Base-by-base conservation (phyloP, 1,140 invertebrate genomes). In the Zaprionus ornatus region DNA sequence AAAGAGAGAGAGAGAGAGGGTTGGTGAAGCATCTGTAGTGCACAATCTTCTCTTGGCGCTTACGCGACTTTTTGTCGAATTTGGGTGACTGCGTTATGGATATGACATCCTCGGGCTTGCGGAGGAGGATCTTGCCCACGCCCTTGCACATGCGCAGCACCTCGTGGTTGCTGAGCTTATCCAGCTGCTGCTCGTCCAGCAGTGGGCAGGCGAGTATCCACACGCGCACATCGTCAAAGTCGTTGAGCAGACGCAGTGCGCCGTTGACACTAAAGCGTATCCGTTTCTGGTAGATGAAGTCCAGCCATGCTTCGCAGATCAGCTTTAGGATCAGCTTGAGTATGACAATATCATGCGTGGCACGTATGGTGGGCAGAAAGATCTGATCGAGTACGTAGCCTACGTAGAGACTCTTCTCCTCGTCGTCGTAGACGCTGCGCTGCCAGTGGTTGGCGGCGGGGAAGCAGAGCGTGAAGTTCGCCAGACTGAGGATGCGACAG, bases 291-390 rank as follows among this genome's bases (percentile, higher is more conserved):
- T 96, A 97, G 68, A 97, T 97, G 66, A 97, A 96, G 91, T 97
- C 96, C 32, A 97, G 92, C 96, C 96, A 97, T 1, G 96, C 95
- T 90, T 97, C 96, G 84, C 96, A 97, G 93, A 97, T 96, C 40
- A 97, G 95, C 86, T 95, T 95, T 3, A 97, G 91, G 35, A 97
- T 94, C 93, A 97, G 96, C 80, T 96, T 96, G 1, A 95, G 94
- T 9, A 96, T 95, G 17, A 94, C 92, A 50, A 95, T 94, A 82
- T 97, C 96, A 56, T 95, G 94, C 3, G 96, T 96, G 37, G 96
- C 96, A 75, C 94, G 94, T 64, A 96, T 92, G 10, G 96, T 95
- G 9, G 96, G 96, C 50, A 95, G 91, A 57, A 97, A 91, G 74
- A 97, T 95, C 92, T 95, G 94, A 91, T 96, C 96, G 23, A 93